These are phyloP conservation scores for Coptodon bakossiorum DNA, from an alignment of 2,113 vertebrate species.

Conservation along the genomic window DNA sequence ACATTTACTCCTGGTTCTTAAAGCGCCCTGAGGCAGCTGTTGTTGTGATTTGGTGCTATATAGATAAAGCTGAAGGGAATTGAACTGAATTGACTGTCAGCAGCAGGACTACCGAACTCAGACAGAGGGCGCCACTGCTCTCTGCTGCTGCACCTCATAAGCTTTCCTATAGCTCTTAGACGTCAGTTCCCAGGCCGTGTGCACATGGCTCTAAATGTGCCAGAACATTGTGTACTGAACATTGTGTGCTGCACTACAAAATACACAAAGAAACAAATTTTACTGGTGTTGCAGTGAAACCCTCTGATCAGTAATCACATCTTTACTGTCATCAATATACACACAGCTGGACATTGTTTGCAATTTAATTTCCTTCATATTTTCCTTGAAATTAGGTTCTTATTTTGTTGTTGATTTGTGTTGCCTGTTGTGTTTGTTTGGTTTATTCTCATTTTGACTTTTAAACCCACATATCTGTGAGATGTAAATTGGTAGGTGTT, in stretches of 20 bases:
- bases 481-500: not conserved
- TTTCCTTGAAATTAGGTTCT: not conserved
- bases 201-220: not conserved
- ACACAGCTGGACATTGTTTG: not conserved
- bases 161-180: not conserved
- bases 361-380: not conserved
- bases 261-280: not conserved
- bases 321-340: not conserved
- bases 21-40: not conserved
- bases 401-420: not conserved
- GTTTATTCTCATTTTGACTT: not conserved
- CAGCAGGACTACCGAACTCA: not conserved
- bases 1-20: not conserved
- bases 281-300: not conserved
- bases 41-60: not conserved
- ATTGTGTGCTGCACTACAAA: not conserved
- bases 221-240: slow-evolving; percentile 36
- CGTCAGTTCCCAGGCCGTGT: not conserved
- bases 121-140: slow-evolving; percentile 16
- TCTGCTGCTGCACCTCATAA: not conserved
- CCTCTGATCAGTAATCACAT: not conserved
- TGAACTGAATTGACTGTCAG: not conserved
- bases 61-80: not conserved
- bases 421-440: not conserved
- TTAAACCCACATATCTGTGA: not conserved